Percentiles rank a stretch among this genome's conserved stretches.
phyloP scores from a whole-genome alignment of 2,113 vertebrate species.

The Lamprotornis superbus region DNA sequence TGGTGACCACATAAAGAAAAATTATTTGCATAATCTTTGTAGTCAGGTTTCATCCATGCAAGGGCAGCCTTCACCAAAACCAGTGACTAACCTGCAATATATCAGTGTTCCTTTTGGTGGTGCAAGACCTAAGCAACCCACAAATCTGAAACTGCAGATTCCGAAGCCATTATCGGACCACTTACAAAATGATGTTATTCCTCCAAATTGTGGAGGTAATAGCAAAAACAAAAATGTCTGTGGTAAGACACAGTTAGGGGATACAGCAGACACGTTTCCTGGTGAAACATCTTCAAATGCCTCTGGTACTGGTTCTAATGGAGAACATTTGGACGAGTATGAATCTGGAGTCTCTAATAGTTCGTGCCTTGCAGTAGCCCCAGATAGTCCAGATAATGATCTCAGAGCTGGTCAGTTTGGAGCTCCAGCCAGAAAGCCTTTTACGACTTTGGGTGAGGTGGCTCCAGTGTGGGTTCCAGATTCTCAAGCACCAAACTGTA shows the following conservation, averaged over 20 bases:
- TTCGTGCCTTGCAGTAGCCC: constrained; percentile 74
- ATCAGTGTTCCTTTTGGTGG: constrained; percentile 93
- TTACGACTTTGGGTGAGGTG: constrained; percentile 88
- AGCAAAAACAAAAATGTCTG: constrained; percentile 92
- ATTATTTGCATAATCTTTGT: constrained; percentile 77
- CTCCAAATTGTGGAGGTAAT: constrained; percentile 74
- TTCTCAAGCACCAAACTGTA: constrained; percentile 96
- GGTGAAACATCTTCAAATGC: constrained; percentile 71
- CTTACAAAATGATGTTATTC: constrained; percentile 85
- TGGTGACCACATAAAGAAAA: constrained; percentile 78
- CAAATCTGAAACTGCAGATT: constrained; percentile 93
- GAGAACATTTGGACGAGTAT: constrained; percentile 76
- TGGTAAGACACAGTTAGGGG: constrained; percentile 69
- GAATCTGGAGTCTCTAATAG: constrained; percentile 74
- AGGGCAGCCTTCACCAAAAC: constrained; percentile 73
- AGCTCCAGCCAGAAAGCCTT: constrained; percentile 79
- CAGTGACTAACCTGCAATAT: constrained; percentile 77
- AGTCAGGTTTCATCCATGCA: constrained; percentile 73
- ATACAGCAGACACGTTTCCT: constrained; percentile 56
- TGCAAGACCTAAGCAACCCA: constrained; percentile 94
- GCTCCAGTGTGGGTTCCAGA: constrained; percentile 98
- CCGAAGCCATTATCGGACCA: constrained; percentile 88
- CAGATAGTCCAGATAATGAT: constrained; percentile 95
- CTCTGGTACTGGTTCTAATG: constrained; percentile 72
- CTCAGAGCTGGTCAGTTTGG: constrained; percentile 90